Evolutionary conservation across 2,888 invertebrate genomes (phyloP), one percentile per base, ranked within the genome.

Genomic region (Cataglyphis altisquamis): DNA sequence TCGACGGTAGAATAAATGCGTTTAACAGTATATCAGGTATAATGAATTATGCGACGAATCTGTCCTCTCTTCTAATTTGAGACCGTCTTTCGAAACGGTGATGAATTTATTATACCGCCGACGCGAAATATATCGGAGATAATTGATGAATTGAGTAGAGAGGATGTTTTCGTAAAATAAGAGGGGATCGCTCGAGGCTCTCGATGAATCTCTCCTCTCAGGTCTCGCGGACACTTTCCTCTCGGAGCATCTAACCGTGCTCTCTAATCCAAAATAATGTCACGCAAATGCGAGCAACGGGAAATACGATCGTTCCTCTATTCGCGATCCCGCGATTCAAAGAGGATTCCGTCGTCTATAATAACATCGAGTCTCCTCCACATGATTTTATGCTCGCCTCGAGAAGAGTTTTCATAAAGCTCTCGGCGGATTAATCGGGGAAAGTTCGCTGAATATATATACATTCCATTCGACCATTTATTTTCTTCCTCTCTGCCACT

Each of bases 381-480:
- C 67, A 41, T 48, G 45, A 68, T 78, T 68, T 83, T 83, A 68
- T 63, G 29, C 32, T 57, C 78, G 62, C 55, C 60, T 80, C 78
- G 78, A 45, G 63, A 63, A 78, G 78, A 78, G 78, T 62, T 64
- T 64, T 78, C 83, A 62, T 68, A 70, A 78, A 78, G 39, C 78
- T 80, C 78, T 80, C 64, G 48, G 29, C 12, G 63, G 64, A 83
- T 83, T 83, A 83, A 60, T 78, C 68, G 52, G 39, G 48, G 75
- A 81, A 81, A 74, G 81, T 83, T 83, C 63, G 57, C 52, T 63
- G 77, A 78, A 77, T 62, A 77, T 77, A 48, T 48, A 60, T 78
- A 60, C 72, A 36, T 78, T 32, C 70, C 45, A 78, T 78, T 78
- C 55, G 68, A 45, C 21, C 77, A 18, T 70, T 70, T 57, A 32